Base-by-base conservation (phyloP, 2,888 invertebrate species). In the Lasius platythorax region DNA sequence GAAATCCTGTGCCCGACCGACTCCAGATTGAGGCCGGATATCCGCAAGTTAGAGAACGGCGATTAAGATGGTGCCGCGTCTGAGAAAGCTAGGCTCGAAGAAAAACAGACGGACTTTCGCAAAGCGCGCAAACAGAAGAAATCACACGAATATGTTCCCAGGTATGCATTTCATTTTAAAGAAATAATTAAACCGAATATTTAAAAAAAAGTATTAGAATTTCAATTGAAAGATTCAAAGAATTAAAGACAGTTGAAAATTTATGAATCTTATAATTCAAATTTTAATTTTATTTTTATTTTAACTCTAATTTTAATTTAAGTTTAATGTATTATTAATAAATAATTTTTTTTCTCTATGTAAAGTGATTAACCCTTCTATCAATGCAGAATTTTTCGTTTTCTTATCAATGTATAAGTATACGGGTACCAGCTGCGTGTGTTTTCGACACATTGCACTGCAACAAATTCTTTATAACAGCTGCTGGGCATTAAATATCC, bases 1-100 rank as follows among this genome's bases (percentile, higher is more conserved):
- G 96, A 96, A 84, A 96, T 95, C 2, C 95, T 99, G 50, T 98
- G 99, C 87, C 98, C 98, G 5, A 99, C 99, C 15, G 99, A 99
- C 95, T 97, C 97, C 79, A 96, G 99, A 87, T 96, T 98, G 87
- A 96, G 99, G 89, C 99, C 99, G 2, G 99, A 99, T 95, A 97
- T 99, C 76, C 96, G 98, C 85, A 97, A 97, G 94, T 95, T 99
- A 91, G 99, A 99, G 95, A 97, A 97, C 90, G 99, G 99, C 0
- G 98, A 98, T 95, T 97, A 98, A 91, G 99, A 99, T 92, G 97
- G 97, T 0, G 99, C 99, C 0, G 98, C 98, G 0, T 95, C 96
- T 2, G 98, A 99, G 95, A 99, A 99, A 95, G 97, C 97, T 50
- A 96, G 98, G 84, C 95, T 99, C 23, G 99, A 99, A 94, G 99